Percentiles rank a stretch among this genome's conserved stretches.
Evolutionary conservation across 2,888 invertebrate species (phyloP).

Genomic region (Luperina nickerlii): DNA sequence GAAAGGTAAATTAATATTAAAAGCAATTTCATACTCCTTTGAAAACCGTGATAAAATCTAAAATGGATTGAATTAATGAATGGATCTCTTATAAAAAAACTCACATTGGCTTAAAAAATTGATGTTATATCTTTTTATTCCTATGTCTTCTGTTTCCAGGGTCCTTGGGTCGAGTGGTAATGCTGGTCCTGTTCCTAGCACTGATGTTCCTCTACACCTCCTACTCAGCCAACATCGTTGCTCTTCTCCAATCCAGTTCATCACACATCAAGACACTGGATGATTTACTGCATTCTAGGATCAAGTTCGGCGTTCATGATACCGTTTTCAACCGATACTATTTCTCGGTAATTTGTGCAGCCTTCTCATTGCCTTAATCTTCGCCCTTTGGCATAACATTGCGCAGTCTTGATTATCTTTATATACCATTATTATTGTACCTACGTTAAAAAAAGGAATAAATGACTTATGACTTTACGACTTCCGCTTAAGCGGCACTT

Average conservation of each 20-base stretch:
- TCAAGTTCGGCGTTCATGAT: conserved; percentile 92
- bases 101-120: not conserved
- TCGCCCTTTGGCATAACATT: not conserved
- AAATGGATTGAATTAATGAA: no score
- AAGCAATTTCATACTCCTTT: not conserved
- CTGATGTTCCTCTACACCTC: conserved; percentile 93
- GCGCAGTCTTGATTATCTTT: not conserved
- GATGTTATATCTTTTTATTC: not conserved
- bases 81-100: not conserved
- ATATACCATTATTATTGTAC: not conserved
- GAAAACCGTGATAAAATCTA: not conserved
- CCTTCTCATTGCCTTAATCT: not conserved
- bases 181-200: conserved; percentile 91
- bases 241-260: conserved; percentile 93
- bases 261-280: conserved; percentile 91
- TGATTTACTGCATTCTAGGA: conserved; percentile 92
- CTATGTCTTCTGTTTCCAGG: conserved; percentile 76
- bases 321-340: conserved; percentile 92
- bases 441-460: not conserved
- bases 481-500: not conserved
- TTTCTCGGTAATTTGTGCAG: conserved; percentile 88
- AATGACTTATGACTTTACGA: not conserved
- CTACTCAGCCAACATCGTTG: conserved; percentile 94
- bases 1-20: conserved; percentile 77
- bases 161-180: conserved; percentile 90